phyloP scores from a whole-genome alignment of 2,113 vertebrate genomes.

The Chaetura pelagica region DNA sequence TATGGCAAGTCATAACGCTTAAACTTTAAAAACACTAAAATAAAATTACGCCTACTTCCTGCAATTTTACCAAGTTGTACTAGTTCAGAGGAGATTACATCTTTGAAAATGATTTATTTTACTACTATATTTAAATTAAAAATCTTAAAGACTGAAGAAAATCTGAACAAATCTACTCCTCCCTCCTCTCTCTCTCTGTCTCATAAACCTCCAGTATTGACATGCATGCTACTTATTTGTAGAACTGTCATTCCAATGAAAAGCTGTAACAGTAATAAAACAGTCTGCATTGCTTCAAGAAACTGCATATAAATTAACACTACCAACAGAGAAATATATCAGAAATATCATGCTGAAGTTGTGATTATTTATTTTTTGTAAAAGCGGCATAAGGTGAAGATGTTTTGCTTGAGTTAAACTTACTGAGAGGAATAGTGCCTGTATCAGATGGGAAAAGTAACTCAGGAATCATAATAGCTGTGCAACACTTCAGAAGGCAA shows the following conservation, averaged over 20 bases:
- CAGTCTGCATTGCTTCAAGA: neutral
- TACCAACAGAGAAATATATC: neutral
- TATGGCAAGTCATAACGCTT: neutral
- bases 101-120: neutral
- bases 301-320: conserved; percentile 11
- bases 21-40: neutral
- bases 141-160: neutral
- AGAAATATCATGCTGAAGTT: neutral
- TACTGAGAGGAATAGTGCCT: neutral
- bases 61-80: neutral
- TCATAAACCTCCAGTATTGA: neutral
- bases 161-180: neutral
- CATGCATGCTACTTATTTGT: neutral
- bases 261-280: conserved; percentile 23
- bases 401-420: neutral
- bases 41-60: neutral
- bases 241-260: conserved; percentile 24
- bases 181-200: neutral
- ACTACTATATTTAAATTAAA: neutral
- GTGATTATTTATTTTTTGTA: neutral
- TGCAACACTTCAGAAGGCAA: neutral
- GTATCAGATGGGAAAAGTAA: neutral
- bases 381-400: neutral
- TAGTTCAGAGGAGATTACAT: neutral
- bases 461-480: neutral